Evolutionary conservation across 2,113 vertebrate species (phyloP).

Genomic region (Pseudopipra pipra): DNA sequence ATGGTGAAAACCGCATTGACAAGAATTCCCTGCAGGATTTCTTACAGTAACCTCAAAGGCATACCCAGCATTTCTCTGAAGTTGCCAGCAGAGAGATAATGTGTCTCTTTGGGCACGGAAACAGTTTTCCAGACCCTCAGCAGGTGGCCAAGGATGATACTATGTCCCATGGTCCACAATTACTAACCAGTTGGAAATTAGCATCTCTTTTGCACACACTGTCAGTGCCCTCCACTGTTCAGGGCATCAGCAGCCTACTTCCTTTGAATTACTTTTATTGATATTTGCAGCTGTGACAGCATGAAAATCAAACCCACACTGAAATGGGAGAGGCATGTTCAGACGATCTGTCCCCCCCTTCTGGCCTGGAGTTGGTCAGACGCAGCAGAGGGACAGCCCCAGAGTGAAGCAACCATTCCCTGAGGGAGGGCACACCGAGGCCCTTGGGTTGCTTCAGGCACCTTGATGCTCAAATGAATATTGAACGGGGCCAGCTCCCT

Average conservation of each 20-base stretch:
- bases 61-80: background rate
- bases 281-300: rapidly evolving
- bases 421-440: rapidly evolving
- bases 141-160: too few relatives aligned
- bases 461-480: rapidly evolving
- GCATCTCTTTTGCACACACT: background rate
- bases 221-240: rapidly evolving
- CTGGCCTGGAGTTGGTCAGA: background rate
- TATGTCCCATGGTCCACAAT: background rate
- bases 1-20: background rate
- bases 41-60: background rate
- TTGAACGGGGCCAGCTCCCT: background rate
- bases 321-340: rapidly evolving
- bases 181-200: background rate
- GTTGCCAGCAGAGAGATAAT: rapidly evolving
- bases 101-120: rapidly evolving
- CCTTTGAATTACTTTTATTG: background rate
- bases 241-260: background rate
- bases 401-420: rapidly evolving
- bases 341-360: rapidly evolving
- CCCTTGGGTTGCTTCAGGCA: background rate
- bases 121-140: background rate
- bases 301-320: background rate
- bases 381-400: background rate
- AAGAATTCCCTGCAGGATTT: background rate